Evolutionary conservation across 37 sponge, comb jelly and placozoan species (phyloP), one percentile per base, ranked within the genome.

Genomic region (Haliclona indistincta): DNA sequence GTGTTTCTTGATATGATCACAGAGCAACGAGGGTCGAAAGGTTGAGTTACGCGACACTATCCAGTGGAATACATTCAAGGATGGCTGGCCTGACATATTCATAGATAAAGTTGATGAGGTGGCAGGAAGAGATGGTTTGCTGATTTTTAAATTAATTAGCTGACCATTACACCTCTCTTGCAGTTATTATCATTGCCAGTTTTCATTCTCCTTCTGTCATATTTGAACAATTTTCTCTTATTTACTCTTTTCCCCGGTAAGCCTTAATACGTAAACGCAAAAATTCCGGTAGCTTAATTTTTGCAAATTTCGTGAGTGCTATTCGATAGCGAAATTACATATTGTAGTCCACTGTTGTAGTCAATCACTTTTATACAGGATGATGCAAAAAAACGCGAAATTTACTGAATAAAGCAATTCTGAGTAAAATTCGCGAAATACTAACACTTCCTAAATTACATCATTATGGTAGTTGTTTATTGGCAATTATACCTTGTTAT

Each of bases 71-170:
- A 32, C 28, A 30, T 95, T 95, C 71, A 42, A 70, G 19, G 96
- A 95, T 54, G 89, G 89, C 26, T 95, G 96, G 96, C 96, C 96
- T 1, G 75, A 95, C 49, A 78, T 91, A 29, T 91, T 95, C 75
- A 95, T 95, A 34, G 70, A 95, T 13, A 75, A 89, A 53, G 93
- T 95, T 38, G 64, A 91, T 30, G 61, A 78, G 23, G 72, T 87
- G 37, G 93, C 89, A 35, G 96, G 96, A 61, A 81, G 82, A 81
- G 96, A 95, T 75, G 94, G 94, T 88, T 32, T 63, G 76, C 29
- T 29, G 35, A 38, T 43, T 22, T 25, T 13, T 33, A 41, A 1
- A 13, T 26, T 37, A 56, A 11, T 3, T 4, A 23, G 19, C 22
- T 36, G 43, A 2, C 26, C 37, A 35, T 26, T 38, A 10, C 7